Conservation (phyloP, 2,797 vertebrate genomes). For the Champsocephalus esox region DNA sequence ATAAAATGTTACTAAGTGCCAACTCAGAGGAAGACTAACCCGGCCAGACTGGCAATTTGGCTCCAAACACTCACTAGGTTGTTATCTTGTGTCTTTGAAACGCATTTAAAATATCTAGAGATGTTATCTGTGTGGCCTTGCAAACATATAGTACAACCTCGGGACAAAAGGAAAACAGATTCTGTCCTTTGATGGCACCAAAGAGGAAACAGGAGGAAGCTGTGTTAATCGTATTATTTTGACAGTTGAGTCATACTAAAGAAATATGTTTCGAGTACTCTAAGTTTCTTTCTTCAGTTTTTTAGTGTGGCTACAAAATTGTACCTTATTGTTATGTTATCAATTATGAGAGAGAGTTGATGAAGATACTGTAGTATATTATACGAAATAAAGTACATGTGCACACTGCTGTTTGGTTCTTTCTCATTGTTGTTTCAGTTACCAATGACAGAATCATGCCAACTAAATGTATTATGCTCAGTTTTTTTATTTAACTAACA, state of each 20-base stretch:
- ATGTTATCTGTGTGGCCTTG: constrained; percentile 3
- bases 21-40: background rate
- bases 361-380: background rate
- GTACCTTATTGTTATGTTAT: background rate
- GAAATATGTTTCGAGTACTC: too few species aligned
- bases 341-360: background rate
- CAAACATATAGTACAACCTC: constrained; percentile 15
- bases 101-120: constrained; percentile 1
- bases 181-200: constrained; percentile 1
- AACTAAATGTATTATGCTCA: background rate
- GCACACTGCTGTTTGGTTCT: background rate
- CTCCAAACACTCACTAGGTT: background rate
- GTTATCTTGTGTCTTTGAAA: constrained; percentile 9
- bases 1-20: background rate
- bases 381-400: background rate
- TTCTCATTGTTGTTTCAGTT: background rate
- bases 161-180: constrained; percentile 12
- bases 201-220: constrained; percentile 9
- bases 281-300: too few species aligned
- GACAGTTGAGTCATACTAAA: background rate
- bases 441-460: background rate
- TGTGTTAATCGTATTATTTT: background rate
- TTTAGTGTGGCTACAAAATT: constrained; percentile 3
- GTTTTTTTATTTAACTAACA: background rate
- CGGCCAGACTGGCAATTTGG: background rate